phyloP scores from a whole-genome alignment of 2,888 invertebrate species.

The Sisyra nigra region DNA sequence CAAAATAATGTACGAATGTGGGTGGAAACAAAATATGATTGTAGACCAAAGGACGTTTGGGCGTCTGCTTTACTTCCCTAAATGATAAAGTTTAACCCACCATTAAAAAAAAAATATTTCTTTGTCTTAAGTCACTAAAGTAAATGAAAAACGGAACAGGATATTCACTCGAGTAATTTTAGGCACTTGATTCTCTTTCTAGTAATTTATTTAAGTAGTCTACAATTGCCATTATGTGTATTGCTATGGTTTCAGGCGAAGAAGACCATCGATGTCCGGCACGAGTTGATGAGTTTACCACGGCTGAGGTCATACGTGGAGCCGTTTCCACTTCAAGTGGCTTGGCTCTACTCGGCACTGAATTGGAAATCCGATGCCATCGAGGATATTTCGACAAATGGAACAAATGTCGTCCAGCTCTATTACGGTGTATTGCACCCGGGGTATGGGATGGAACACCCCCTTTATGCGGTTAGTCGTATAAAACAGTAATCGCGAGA shows the following conservation, averaged over 20 bases:
- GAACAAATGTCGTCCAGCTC: conserved; percentile 21
- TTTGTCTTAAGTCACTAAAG: too few species aligned
- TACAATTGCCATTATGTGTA: not conserved
- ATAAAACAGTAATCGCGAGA: conserved; percentile 7
- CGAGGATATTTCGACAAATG: conserved; percentile 21
- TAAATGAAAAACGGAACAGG: too few species aligned
- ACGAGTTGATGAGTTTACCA: conserved; percentile 9
- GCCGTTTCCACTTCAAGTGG: conserved; percentile 9
- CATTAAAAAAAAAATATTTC: too few species aligned
- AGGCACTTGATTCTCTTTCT: not conserved
- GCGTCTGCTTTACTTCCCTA: too few species aligned
- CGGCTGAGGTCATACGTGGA: conserved; percentile 13
- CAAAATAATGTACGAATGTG: too few species aligned
- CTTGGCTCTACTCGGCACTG: conserved; percentile 17
- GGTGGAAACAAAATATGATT: too few species aligned
- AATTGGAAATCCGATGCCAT: conserved; percentile 22
- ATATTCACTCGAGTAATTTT: too few species aligned
- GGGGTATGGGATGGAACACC: conserved; percentile 25
- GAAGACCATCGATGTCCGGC: conserved; percentile 12
- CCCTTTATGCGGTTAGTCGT: conserved; percentile 23
- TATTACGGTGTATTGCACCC: conserved; percentile 21
- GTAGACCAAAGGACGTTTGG: too few species aligned
- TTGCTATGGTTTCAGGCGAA: conserved; percentile 13
- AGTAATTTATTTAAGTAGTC: not conserved
- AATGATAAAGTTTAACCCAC: too few species aligned